Base-by-base conservation (phyloP, 2,888 invertebrate species). In the Hanleya hanleyi region DNA sequence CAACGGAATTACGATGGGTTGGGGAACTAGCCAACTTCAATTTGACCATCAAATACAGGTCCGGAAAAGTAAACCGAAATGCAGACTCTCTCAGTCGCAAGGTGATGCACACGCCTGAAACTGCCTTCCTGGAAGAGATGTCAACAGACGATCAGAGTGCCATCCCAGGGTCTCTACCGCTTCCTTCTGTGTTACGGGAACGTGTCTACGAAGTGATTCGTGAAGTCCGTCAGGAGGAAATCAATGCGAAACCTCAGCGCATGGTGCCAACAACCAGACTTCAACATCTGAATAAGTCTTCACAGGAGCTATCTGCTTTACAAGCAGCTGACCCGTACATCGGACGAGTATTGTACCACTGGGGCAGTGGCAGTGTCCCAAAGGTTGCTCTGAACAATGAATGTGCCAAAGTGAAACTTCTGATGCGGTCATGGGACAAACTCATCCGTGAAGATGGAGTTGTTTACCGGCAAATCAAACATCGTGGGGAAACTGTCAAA, bases 1-100 rank as follows among this genome's bases (percentile, higher is more conserved):
- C 83, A 38, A 73, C 77, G 32, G 80, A 83, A 67, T 73, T 74
- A 69, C 47, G 77, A 12, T 79, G 80, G 81, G 69, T 71, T 7
- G 69, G 74, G 33, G 71, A 79, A 26, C 70, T 78, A 38, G 73
- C 79, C 7, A 61, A 69, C 15, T 82, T 79, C 51, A 66, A 79
- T 65, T 70, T 80, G 64, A 61, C 47, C 33, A 76, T 80, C 29
- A 74, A 76, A 33, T 73, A 81, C 62, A 64, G 76, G 29, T 69
- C 73, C n/a, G 77, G 75, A 12, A 78, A 72, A 49, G 26, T 38
- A 9, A 76, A 79, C 57, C 64, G 22, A 29, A 78, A 74, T 70
- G 77, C 80, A 5, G 81, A 81, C 67, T 69, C 77, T 35, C 69
- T 80, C 7, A 75, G 71, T 62, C 41, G 78, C 29, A 71, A 70